Percentiles rank a stretch among this genome's conserved stretches.
These are phyloP conservation scores for Anguilla japonica DNA, from an alignment of 2,113 vertebrate genomes.

Conservation along the genomic window DNA sequence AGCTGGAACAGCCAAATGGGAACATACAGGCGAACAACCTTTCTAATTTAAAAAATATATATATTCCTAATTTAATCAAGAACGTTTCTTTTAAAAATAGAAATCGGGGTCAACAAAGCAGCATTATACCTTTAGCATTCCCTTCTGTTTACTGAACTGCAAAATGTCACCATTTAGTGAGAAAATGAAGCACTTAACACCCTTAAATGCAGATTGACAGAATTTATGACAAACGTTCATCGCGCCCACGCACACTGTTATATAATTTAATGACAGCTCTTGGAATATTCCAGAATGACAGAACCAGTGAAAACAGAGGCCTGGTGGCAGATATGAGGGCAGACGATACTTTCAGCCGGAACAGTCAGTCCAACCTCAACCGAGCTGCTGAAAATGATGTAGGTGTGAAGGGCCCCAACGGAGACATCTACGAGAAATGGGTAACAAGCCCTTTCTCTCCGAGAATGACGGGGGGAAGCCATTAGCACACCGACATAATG, in stretches of 20 bases:
- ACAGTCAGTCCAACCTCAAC: not conserved
- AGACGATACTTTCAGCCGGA: not conserved
- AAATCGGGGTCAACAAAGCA: not conserved
- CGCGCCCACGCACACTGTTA: not conserved
- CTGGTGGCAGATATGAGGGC: not conserved
- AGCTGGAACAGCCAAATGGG: not conserved
- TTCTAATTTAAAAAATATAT: not conserved
- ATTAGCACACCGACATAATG: not conserved
- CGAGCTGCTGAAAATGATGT: not conserved
- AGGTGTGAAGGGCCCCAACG: not conserved
- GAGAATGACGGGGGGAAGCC: not conserved
- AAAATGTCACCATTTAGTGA: not conserved
- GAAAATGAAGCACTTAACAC: not conserved
- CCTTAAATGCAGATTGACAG: not conserved
- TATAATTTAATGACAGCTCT: not conserved
- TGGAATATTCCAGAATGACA: not conserved
- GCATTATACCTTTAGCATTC: not conserved
- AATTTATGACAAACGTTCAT: not conserved
- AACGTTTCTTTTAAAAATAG: not conserved
- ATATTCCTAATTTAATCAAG: not conserved
- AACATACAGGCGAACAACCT: not conserved
- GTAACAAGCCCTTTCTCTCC: not conserved
- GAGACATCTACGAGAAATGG: not conserved
- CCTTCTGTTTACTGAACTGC: not conserved
- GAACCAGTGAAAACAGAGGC: not conserved